Conservation (phyloP, 2,888 invertebrate genomes). For the Zaprionus obscuricornis region DNA sequence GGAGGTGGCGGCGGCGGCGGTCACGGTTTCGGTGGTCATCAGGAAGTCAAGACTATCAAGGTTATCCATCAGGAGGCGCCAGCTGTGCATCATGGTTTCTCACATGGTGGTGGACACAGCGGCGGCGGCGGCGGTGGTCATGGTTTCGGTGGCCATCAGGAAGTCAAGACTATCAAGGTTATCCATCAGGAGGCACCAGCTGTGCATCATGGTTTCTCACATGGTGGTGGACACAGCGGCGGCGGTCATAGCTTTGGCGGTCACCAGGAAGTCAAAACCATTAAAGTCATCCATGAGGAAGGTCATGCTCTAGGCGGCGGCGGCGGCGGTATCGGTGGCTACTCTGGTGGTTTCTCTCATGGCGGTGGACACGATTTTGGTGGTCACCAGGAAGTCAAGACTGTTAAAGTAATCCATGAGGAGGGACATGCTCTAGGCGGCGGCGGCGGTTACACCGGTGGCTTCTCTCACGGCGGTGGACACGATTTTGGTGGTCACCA, state of each 20-base stretch:
- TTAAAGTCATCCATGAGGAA: conserved; percentile 68
- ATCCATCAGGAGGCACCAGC: conserved; percentile 42
- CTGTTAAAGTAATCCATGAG: no score
- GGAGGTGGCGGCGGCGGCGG: conserved; percentile 27
- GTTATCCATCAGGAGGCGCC: conserved; percentile 36
- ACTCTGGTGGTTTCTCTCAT: conserved; percentile 30
- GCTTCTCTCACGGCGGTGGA: no score
- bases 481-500: no score
- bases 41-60: conserved; percentile 47
- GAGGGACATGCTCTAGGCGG: no score
- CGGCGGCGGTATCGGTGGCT: conserved; percentile 44
- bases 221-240: conserved; percentile 34
- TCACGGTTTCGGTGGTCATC: conserved; percentile 28
- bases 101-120: conserved; percentile 15
- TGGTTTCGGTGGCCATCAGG: conserved; percentile 28
- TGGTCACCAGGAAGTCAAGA: no score
- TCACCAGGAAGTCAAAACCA: conserved; percentile 65
- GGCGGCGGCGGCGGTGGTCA: conserved; percentile 18
- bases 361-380: conserved; percentile 40
- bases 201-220: conserved; percentile 28
- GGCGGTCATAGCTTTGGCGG: conserved; percentile 31
- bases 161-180: conserved; percentile 56
- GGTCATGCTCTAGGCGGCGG: conserved; percentile 48
- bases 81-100: conserved; percentile 13
- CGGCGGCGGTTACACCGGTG: no score